Evolutionary conservation across 2,888 invertebrate species (phyloP).

Genomic region (Cerastis rubricosa): DNA sequence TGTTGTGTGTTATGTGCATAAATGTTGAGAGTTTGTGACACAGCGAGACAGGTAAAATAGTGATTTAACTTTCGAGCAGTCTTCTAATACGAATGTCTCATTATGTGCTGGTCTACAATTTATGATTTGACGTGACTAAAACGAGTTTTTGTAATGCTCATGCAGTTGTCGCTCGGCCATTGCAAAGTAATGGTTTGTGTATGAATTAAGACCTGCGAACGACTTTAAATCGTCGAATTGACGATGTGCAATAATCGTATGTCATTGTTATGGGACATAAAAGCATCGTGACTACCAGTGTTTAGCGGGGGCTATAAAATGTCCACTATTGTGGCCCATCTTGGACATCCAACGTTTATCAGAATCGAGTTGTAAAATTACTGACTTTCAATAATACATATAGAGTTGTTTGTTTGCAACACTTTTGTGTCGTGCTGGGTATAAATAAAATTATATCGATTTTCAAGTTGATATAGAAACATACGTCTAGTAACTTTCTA

Average conservation of each 20-base stretch:
- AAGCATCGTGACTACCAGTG: slow-evolving; percentile 76
- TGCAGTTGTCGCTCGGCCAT: not conserved
- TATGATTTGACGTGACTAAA: slow-evolving; percentile 4
- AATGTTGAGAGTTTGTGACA: slow-evolving; percentile 59
- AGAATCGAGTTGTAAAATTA: slow-evolving; percentile 48
- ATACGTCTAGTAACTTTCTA: slow-evolving; percentile 38
- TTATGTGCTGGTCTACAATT: not conserved
- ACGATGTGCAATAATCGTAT: slow-evolving; percentile 78
- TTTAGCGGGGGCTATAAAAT: slow-evolving; percentile 75
- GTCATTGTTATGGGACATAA: slow-evolving; percentile 84
- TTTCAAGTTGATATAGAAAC: slow-evolving; percentile 35
- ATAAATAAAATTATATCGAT: slow-evolving; percentile 40
- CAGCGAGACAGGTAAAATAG: slow-evolving; percentile 26
- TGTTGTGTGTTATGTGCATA: slow-evolving; percentile 70
- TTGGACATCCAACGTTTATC: slow-evolving; percentile 54
- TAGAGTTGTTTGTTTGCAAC: not conserved
- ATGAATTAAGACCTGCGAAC: slow-evolving; percentile 69
- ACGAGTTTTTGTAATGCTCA: not conserved
- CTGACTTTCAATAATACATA: slow-evolving; percentile 12
- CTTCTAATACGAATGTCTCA: not conserved
- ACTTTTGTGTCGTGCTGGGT: not conserved
- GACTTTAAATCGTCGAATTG: slow-evolving; percentile 72
- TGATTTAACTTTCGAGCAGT: not conserved
- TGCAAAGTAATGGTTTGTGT: slow-evolving; percentile 65
- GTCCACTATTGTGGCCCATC: slow-evolving; percentile 65